Evolutionary conservation across 1,140 invertebrate species (phyloP).

Genomic region (Bombus difficillimus): DNA sequence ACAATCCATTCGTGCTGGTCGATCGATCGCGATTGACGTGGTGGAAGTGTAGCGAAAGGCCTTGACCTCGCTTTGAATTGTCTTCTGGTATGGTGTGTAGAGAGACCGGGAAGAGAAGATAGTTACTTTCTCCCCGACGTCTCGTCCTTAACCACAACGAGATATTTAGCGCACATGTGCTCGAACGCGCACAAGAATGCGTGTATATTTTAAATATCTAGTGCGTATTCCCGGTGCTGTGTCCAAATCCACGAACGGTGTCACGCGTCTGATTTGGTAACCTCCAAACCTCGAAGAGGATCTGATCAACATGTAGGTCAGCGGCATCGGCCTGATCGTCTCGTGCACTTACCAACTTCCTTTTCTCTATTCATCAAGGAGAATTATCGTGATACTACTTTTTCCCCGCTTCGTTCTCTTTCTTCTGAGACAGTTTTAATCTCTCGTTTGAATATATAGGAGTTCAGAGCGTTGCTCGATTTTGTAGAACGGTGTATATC

Average conservation of each 20-base stretch:
- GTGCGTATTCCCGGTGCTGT: constrained; percentile 1
- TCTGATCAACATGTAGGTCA: constrained; percentile 28
- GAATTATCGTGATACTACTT: too few species aligned
- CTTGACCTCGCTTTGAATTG: constrained; percentile 30
- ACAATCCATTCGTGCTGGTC: not conserved
- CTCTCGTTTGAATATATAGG: not conserved
- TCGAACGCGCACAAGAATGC: not conserved
- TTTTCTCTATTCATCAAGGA: not conserved
- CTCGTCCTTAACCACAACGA: not conserved
- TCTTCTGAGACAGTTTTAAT: not conserved
- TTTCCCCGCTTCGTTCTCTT: not conserved
- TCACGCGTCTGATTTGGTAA: constrained; percentile 54
- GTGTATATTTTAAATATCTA: constrained; percentile 51
- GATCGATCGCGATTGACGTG: constrained; percentile 19
- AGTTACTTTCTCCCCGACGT: constrained; percentile 20
- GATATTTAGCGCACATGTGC: not conserved
- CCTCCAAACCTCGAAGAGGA: constrained; percentile 43
- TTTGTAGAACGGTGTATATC: too few species aligned
- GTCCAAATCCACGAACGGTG: constrained; percentile 46
- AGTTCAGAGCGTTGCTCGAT: not conserved
- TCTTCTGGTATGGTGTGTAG: not conserved
- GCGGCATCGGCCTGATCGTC: constrained; percentile 6
- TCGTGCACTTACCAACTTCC: not conserved
- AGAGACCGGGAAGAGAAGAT: not conserved
- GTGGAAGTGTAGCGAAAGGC: not conserved